Percentiles rank a stretch among this genome's conserved stretches.
phyloP scores from a whole-genome alignment of 2,797 vertebrate genomes.

The Apogon talboti region DNA sequence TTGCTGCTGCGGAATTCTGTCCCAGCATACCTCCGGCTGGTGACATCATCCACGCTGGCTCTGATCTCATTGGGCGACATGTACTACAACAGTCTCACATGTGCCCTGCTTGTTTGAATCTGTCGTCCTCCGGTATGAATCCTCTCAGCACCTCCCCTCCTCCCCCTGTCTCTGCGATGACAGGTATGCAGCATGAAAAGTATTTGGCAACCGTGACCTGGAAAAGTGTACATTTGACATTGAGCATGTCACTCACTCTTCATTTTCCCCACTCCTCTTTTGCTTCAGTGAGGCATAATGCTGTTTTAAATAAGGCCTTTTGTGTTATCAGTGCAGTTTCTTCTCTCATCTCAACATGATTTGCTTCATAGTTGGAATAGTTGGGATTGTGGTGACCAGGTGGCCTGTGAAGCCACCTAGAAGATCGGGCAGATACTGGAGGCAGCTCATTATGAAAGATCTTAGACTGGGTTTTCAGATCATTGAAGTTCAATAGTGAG shows the following conservation, averaged over 20 bases:
- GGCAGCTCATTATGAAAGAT: constrained; percentile 23
- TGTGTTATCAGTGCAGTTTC: constrained; percentile 34
- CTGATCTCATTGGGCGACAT: constrained; percentile 21
- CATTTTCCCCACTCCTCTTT: constrained; percentile 20
- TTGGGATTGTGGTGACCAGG: constrained; percentile 71
- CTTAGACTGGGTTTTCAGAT: constrained; percentile 22
- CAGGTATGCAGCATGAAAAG: constrained; percentile 65
- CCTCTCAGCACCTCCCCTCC: constrained; percentile 47
- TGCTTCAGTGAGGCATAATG: constrained; percentile 28
- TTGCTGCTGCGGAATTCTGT: constrained; percentile 66
- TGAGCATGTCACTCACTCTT: constrained; percentile 58
- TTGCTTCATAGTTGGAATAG: constrained; percentile 69
- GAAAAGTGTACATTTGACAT: constrained; percentile 74
- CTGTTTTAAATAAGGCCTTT: constrained; percentile 49
- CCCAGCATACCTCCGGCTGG: constrained; percentile 35
- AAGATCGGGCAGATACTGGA: constrained; percentile 47
- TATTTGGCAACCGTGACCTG: constrained; percentile 70
- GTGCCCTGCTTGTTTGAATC: constrained; percentile 57
- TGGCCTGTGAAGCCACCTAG: constrained; percentile 64
- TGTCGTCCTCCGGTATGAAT: constrained; percentile 39
- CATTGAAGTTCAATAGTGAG: constrained; percentile 47
- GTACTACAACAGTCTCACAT: constrained; percentile 17
- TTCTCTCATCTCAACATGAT: constrained; percentile 49
- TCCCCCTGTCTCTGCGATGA: constrained; percentile 49
- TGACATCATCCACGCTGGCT: constrained; percentile 62